Base-by-base conservation (phyloP, 2,888 invertebrate genomes). In the Muschampia plurimacula region DNA sequence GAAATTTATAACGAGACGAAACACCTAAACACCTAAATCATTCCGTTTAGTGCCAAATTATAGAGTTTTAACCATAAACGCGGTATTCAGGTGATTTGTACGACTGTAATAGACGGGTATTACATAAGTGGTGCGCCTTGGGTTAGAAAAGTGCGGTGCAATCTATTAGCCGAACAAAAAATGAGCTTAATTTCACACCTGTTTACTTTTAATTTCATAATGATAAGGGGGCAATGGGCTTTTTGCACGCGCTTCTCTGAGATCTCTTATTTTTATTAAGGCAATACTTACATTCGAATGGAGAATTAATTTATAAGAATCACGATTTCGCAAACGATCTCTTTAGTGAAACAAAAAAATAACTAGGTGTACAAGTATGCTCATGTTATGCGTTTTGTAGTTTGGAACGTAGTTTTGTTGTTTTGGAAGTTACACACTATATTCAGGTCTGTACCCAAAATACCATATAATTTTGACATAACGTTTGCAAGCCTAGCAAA, bases 1-100 rank as follows among this genome's bases (percentile, higher is more conserved):
- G 87, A 89, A 90, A 90, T 91, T 90, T 91, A 88, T 93, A 92
- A 94, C 92, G 86, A 93, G 91, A 90, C 80, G 86, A 89, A 91
- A 91, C 86, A 86, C 84, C 80, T 86, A 89, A 91, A 91, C 86
- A 86, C 84, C 85, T 86, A 89, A 92, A 93, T 94, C 92, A 91
- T 90, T 86, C 88, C 87, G 88, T 92, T 93, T 92, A 93, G 92
- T 92, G 93, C 92, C 75, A 93, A 93, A 94, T 94, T 94, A 93
- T 91, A 90, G 90, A 89, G 84, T 91, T 92, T 89, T 89, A 90
- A 52, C 44, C 46, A 67, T 72, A 72, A 72, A 89, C 86, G 87
- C 81, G 82, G 81, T 89, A 91, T 92, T 93, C 93, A 92, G 89
- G 86, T 85, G 89, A 88, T 89, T 86, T 86, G 89, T 88, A 86